A percentile compares a stretch with the other conserved stretches of the same genome.
Evolutionary conservation across 2,888 invertebrate species (phyloP).

Genomic region (Rotaria socialis): DNA sequence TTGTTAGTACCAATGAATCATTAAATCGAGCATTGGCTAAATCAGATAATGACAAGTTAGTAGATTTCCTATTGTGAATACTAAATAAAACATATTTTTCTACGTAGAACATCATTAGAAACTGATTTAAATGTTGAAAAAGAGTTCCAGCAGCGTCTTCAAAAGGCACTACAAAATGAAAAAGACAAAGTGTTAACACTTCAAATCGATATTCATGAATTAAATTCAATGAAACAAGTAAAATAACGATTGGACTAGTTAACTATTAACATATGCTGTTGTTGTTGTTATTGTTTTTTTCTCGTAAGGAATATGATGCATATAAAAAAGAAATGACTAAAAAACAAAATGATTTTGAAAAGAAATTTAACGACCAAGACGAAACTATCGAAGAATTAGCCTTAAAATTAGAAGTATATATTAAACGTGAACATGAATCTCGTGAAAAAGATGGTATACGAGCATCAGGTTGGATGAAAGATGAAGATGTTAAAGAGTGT

Average conservation of each 20-base stretch:
- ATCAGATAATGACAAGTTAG: slow-evolving; percentile 64
- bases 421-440: slow-evolving; percentile 34
- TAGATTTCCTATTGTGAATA: neutral
- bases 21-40: slow-evolving; percentile 63
- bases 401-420: slow-evolving; percentile 72
- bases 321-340: slow-evolving; percentile 67
- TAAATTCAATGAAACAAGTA: slow-evolving; percentile 23
- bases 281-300: neutral
- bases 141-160: slow-evolving; percentile 81
- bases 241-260: neutral
- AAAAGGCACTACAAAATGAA: slow-evolving; percentile 74
- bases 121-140: slow-evolving; percentile 81
- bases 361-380: slow-evolving; percentile 82
- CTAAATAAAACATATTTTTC: too few relatives aligned
- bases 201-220: slow-evolving; percentile 68
- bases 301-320: slow-evolving; percentile 7
- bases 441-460: neutral
- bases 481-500: slow-evolving; percentile 30
- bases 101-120: slow-evolving; percentile 62
- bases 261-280: neutral
- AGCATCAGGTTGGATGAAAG: neutral
- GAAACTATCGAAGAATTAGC: slow-evolving; percentile 88
- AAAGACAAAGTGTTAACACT: slow-evolving; percentile 76
- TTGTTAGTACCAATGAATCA: slow-evolving; percentile 63
- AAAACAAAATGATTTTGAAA: slow-evolving; percentile 73